Percentiles rank a stretch among this genome's conserved stretches.
These are phyloP conservation scores for Rhipidura dahli DNA, from an alignment of 2,113 vertebrate species.

Conservation along the genomic window DNA sequence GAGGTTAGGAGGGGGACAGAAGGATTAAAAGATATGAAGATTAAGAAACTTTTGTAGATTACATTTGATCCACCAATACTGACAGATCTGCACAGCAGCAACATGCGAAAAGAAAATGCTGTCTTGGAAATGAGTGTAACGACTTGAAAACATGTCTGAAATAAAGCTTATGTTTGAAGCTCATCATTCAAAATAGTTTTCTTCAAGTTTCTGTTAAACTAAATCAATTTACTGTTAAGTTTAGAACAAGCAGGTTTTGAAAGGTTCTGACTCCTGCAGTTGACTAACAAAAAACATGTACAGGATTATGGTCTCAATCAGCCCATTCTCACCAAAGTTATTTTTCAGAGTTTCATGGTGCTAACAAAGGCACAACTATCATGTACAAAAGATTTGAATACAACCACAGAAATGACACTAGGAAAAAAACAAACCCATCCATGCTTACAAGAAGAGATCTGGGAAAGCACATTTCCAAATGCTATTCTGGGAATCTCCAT, in stretches of 20 bases:
- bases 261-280: neutral
- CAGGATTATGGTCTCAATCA: neutral
- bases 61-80: neutral
- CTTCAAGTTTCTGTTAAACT: neutral
- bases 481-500: conserved; percentile 83
- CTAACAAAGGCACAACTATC: neutral
- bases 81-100: neutral
- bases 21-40: neutral
- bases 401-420: neutral
- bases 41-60: neutral
- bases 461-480: conserved; percentile 83
- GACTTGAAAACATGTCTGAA: neutral
- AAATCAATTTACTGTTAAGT: neutral
- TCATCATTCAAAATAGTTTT: neutral
- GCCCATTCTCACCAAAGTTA: neutral
- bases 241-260: neutral
- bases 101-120: neutral
- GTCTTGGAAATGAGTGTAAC: neutral
- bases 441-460: conserved; percentile 80
- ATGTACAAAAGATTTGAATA: neutral
- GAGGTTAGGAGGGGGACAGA: neutral
- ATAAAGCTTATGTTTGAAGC: neutral
- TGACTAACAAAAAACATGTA: neutral
- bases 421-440: neutral
- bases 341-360: neutral